Base-by-base conservation (phyloP, 1,140 invertebrate genomes). In the Temnothorax nylanderi region DNA sequence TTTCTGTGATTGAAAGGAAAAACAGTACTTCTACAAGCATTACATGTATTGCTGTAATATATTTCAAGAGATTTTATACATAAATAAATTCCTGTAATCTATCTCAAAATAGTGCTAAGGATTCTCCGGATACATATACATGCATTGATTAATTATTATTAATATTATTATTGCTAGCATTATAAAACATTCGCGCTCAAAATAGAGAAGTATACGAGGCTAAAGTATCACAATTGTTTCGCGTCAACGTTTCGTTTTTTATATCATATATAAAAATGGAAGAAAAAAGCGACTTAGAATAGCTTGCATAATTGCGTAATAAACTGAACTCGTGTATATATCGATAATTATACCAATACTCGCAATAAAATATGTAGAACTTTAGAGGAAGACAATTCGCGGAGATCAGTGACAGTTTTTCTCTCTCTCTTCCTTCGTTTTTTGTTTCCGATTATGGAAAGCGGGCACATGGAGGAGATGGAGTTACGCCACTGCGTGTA, bases 381-480 rank as follows among this genome's bases (percentile, higher is more conserved):
- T 18, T 69, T 49, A 34, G 76, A 32, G 7, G 16, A 8, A 13
- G 13, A 41, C 3, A 26, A 32, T 1, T 0, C 6, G 32, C 37
- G 10, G 18, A 6, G 41, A 44, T 49, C 26, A 7, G 16, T 7
- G n/a, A 41, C 11, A n/a, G 0, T 16, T 44, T 18, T 21, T 18
- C 26, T 41, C 21, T 65, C 5, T 72, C 21, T 37, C 18, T 54
- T 62, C 26, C 34, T 44, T 65, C 41, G n/a, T 13, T 56, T 81
- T 21, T 71, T 81, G 44, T 58, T 78, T 80, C 37, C 1, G 34
- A 74, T 85, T 85, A 77, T 87, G 67, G 58, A 84, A 87, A 84
- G 41, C 32, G 44, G 18, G 34, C 16, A 26, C 64, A 60, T 51
- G 54, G n/a, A 26, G 10, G 56, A 64, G n/a, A 74, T 34, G n/a